Percentiles rank a stretch among this genome's conserved stretches.
Conservation (phyloP, 2,888 invertebrate genomes). For the Automeris io region DNA sequence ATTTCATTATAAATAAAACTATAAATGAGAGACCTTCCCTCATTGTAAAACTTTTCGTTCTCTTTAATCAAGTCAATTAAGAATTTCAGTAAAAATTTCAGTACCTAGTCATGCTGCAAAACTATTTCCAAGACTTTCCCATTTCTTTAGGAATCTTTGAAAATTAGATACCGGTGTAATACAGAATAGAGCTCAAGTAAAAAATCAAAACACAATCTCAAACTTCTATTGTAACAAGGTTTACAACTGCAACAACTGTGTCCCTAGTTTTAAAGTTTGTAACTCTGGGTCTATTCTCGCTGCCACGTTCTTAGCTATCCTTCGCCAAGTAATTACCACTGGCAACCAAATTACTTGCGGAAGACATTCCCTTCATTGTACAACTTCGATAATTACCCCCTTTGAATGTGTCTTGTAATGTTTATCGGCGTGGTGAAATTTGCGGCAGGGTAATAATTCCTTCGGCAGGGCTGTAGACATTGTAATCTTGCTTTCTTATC, state of each 20-base stretch:
- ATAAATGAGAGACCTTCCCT: too few relatives aligned
- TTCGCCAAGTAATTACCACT: conserved; percentile 4
- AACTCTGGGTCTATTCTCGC: neutral
- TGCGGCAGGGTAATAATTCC: neutral
- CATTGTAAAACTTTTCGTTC: too few relatives aligned
- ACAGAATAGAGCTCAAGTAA: too few relatives aligned
- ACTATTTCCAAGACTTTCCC: too few relatives aligned
- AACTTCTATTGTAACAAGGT: neutral
- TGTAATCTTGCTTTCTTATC: conserved; percentile 14
- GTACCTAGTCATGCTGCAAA: too few relatives aligned
- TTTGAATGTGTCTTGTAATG: conserved; percentile 1
- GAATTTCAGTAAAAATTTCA: too few relatives aligned
- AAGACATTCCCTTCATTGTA: conserved; percentile 7
- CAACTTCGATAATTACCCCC: conserved; percentile 9
- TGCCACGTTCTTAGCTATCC: neutral
- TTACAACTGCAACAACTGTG: neutral
- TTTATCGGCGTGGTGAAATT: neutral
- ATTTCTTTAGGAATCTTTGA: too few relatives aligned
- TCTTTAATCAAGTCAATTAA: too few relatives aligned
- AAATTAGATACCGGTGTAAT: too few relatives aligned
- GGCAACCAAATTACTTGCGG: conserved; percentile 13
- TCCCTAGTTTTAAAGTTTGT: neutral
- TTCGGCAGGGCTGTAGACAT: conserved; percentile 7
- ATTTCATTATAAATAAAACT: too few relatives aligned
- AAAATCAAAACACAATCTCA: too few relatives aligned